Evolutionary conservation across 1,140 invertebrate genomes (phyloP).

Genomic region (Drosophila saltans): DNA sequence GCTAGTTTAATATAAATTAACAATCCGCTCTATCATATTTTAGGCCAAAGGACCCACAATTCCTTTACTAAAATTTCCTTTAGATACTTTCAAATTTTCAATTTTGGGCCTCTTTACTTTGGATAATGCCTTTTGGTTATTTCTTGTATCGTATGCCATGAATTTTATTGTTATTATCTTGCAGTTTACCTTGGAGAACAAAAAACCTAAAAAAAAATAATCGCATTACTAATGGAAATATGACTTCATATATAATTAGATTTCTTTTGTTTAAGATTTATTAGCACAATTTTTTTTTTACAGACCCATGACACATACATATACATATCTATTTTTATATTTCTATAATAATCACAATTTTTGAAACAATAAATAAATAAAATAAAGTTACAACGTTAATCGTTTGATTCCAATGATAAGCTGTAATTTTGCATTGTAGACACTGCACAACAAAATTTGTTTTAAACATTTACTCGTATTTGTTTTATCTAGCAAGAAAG

Average conservation of each 20-base stretch:
- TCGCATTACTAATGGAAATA: neutral
- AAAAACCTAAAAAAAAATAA: conserved; percentile 22
- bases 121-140: conserved; percentile 67
- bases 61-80: conserved; percentile 36
- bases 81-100: conserved; percentile 34
- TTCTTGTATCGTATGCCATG: conserved; percentile 65
- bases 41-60: conserved; percentile 46
- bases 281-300: neutral
- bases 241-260: neutral
- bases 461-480: too few relatives aligned
- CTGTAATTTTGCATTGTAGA: too few relatives aligned
- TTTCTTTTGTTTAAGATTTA: neutral
- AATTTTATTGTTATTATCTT: conserved; percentile 74
- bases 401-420: too few relatives aligned
- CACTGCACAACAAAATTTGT: too few relatives aligned
- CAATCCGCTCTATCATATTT: neutral
- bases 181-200: conserved; percentile 64
- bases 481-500: too few relatives aligned
- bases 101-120: conserved; percentile 64
- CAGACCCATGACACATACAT: neutral
- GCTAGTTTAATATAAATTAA: too few relatives aligned
- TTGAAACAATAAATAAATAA: too few relatives aligned
- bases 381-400: neutral
- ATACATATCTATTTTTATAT: neutral
- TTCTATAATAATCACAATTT: neutral